A percentile compares a stretch with the other conserved stretches of the same genome.
Evolutionary conservation across 2,797 vertebrate species (phyloP).

Genomic region (Lepilemur ruficaudatus): DNA sequence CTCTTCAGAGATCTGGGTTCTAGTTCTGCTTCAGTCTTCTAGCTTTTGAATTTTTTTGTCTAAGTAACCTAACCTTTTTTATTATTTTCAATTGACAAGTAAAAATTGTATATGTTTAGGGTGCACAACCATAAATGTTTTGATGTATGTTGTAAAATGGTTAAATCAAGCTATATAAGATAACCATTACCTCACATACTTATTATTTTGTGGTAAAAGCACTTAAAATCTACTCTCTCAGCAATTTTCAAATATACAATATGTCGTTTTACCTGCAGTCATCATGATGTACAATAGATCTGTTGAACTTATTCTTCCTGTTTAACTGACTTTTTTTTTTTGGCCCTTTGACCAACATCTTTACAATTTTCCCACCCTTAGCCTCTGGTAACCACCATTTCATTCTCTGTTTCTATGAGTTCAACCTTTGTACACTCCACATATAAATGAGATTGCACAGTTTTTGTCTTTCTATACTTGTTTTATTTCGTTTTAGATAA

Average conservation of each 20-base stretch:
- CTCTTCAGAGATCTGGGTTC: neutral
- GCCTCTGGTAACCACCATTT: neutral
- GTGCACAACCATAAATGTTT: neutral
- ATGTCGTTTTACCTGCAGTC: neutral
- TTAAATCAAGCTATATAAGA: neutral
- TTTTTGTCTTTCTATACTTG: no score
- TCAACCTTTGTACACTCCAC: neutral
- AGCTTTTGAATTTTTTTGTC: neutral
- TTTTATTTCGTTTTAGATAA: neutral
- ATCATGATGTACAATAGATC: no score
- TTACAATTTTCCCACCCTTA: neutral
- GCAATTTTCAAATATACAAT: neutral
- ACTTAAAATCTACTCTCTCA: neutral
- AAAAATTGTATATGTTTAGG: neutral
- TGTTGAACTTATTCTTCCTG: neutral
- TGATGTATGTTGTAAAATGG: neutral
- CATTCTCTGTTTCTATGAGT: neutral
- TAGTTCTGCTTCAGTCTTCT: neutral
- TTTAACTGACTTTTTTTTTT: no score
- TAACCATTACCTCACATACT: neutral
- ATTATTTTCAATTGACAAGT: neutral
- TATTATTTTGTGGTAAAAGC: neutral
- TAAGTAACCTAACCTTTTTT: neutral
- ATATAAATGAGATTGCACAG: neutral
- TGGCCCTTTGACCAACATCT: neutral